Conservation (phyloP, 2,888 invertebrate genomes). For the Tigriopus californicus region DNA sequence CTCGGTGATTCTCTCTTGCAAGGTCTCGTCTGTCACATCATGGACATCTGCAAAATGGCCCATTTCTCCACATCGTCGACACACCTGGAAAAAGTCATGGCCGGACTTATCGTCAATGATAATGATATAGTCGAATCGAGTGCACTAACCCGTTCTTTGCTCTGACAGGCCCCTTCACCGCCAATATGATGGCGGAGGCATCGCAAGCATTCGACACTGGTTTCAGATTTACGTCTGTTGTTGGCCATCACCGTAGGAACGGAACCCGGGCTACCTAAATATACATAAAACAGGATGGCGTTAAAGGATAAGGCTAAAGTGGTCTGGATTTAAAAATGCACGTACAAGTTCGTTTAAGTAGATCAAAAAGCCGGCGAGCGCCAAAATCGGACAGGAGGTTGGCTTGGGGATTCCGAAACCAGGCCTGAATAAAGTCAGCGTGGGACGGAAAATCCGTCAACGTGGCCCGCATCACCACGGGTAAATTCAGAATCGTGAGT, state of each 20-base stretch:
- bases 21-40: not conserved
- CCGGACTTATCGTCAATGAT: not conserved
- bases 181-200: not conserved
- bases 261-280: not conserved
- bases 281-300: not conserved
- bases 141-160: not conserved
- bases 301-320: not conserved
- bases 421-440: not conserved
- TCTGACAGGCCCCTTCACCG: not conserved
- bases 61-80: not conserved
- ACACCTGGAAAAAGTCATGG: not conserved
- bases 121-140: too few relatives aligned
- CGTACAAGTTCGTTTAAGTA: not conserved
- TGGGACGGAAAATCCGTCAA: not conserved
- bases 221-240: not conserved
- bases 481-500: not conserved
- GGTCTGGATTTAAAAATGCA: too few relatives aligned
- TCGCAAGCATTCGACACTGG: not conserved
- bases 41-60: constrained; percentile 2
- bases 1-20: too few relatives aligned
- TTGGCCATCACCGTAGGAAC: not conserved
- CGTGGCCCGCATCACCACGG: not conserved
- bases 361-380: not conserved
- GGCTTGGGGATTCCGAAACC: not conserved
- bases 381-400: not conserved